These are phyloP conservation scores for Eriosoma lanigerum DNA, from an alignment of 1,140 invertebrate species.

Conservation along the genomic window DNA sequence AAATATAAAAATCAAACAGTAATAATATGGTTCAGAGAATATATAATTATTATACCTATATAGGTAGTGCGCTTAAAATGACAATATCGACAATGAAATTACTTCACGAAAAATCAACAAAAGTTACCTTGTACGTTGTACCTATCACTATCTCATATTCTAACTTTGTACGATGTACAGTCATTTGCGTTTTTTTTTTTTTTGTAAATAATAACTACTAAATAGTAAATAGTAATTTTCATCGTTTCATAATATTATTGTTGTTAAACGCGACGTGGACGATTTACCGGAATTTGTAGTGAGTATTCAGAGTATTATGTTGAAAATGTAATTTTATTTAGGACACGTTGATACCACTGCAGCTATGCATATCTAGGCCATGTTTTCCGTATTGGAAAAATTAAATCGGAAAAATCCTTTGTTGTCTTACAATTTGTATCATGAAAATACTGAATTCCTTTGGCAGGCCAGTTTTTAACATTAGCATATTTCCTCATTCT, in stretches of 20 bases:
- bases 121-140: too few species aligned
- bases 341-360: constrained; percentile 26
- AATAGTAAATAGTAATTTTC: too few species aligned
- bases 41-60: constrained; percentile 19
- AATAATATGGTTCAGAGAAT: not conserved
- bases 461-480: not conserved
- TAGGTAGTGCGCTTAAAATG: not conserved
- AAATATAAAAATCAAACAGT: constrained; percentile 10
- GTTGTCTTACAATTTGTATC: not conserved
- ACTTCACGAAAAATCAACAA: not conserved
- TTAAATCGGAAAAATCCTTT: not conserved
- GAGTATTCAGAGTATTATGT: not conserved
- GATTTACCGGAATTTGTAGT: not conserved
- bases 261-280: too few species aligned
- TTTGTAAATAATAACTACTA: too few species aligned
- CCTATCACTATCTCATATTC: too few species aligned
- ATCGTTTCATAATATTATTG: too few species aligned
- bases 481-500: not conserved
- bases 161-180: too few species aligned
- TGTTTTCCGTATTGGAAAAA: constrained; percentile 35
- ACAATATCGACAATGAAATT: constrained; percentile 24
- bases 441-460: too few species aligned
- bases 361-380: constrained; percentile 26
- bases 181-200: too few species aligned
- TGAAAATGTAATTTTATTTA: not conserved